These are phyloP conservation scores for Zootoca vivipara DNA, from an alignment of 2,113 vertebrate species.

Conservation along the genomic window DNA sequence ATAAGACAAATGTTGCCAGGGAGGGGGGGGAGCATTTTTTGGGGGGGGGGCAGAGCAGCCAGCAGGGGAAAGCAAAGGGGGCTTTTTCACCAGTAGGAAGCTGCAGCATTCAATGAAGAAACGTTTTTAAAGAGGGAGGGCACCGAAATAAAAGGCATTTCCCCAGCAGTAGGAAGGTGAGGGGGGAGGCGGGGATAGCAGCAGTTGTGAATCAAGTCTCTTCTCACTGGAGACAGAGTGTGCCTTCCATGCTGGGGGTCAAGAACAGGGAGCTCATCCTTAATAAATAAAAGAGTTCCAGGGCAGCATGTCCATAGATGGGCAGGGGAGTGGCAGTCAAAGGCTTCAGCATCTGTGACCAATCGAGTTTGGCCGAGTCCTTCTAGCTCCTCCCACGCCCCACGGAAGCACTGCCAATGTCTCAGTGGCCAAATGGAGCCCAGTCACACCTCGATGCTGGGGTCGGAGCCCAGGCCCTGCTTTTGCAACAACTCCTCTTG, in stretches of 20 bases:
- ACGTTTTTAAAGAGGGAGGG: too few relatives aligned
- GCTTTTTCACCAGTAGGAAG: too few relatives aligned
- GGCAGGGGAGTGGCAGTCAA: neutral
- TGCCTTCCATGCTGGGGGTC: too few relatives aligned
- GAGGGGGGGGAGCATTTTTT: neutral
- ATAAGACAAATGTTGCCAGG: neutral
- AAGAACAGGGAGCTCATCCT: neutral
- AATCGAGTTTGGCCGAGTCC: neutral
- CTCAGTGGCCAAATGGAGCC: neutral
- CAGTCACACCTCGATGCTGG: slow-evolving; percentile 81
- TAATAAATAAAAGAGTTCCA: slow-evolving; percentile 6
- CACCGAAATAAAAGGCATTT: neutral
- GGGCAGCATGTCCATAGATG: neutral
- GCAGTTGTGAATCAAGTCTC: neutral
- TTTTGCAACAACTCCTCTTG: slow-evolving; percentile 86
- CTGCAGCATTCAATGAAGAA: neutral
- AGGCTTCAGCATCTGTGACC: neutral
- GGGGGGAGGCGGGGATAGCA: neutral
- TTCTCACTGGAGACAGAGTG: neutral
- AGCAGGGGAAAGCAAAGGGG: neutral
- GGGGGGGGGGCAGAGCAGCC: neutral
- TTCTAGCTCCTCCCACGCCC: neutral
- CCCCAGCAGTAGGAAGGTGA: neutral
- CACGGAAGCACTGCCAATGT: neutral
- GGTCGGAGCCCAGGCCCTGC: slow-evolving; percentile 88